Percentiles rank a stretch among this genome's conserved stretches.
phyloP scores from a whole-genome alignment of 2,113 vertebrate genomes.

The Myotis lucifugus region DNA sequence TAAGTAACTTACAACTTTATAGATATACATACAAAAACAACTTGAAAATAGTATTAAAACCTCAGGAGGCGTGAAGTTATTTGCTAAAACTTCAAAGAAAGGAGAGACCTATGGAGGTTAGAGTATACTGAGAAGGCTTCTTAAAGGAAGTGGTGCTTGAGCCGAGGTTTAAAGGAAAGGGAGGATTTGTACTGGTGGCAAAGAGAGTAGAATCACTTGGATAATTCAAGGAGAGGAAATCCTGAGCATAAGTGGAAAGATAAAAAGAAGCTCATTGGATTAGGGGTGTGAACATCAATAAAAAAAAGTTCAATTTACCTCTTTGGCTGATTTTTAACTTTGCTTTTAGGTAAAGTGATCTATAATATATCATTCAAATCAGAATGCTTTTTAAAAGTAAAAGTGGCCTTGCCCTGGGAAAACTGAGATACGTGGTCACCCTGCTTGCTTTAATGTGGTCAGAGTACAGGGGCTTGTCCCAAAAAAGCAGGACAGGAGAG shows the following conservation, averaged over 20 bases:
- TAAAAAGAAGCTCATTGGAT: background rate
- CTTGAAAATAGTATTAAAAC: constrained; percentile 1
- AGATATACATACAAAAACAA: background rate
- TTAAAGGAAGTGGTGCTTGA: background rate
- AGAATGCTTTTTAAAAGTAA: background rate
- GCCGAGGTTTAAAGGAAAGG: background rate
- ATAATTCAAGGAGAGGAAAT: background rate
- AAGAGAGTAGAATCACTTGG: background rate
- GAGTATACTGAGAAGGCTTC: background rate
- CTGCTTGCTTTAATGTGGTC: background rate
- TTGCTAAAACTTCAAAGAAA: constrained; percentile 17
- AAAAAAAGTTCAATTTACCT: background rate
- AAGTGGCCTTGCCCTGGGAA: background rate
- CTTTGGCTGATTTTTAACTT: constrained; percentile 46
- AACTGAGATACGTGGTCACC: background rate
- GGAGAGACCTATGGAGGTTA: background rate
- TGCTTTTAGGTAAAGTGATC: background rate
- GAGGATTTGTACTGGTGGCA: background rate
- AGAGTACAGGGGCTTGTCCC: background rate
- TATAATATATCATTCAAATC: background rate
- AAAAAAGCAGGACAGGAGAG: background rate
- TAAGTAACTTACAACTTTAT: background rate
- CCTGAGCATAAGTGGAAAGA: background rate
- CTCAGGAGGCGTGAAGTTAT: background rate
- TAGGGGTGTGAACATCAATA: background rate